phyloP scores from a whole-genome alignment of 1,140 invertebrate species.

The Chironomus striatipennis region DNA sequence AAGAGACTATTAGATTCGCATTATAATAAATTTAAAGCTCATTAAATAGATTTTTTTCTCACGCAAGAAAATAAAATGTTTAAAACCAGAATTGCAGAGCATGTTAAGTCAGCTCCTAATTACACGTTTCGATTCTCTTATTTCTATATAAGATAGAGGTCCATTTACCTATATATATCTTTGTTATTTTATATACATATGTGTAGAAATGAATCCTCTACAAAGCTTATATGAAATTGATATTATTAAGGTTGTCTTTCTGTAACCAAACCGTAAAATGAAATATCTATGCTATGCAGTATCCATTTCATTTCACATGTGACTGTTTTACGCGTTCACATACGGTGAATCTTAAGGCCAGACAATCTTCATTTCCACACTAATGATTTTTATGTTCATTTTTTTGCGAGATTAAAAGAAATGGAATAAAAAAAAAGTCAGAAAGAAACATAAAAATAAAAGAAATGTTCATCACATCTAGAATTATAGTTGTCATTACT shows the following conservation, averaged over 20 bases:
- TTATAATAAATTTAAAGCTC: slow-evolving; percentile 14
- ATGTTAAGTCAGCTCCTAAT: background rate
- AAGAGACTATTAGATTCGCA: slow-evolving; percentile 7
- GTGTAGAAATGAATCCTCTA: too few species aligned
- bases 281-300: background rate
- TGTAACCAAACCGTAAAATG: background rate
- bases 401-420: background rate
- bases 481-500: background rate
- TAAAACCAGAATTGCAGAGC: background rate
- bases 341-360: background rate
- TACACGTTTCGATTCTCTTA: background rate
- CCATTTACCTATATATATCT: too few species aligned
- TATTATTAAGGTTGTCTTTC: slow-evolving; percentile 13
- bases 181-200: too few species aligned
- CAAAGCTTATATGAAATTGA: background rate
- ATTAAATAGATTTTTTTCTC: slow-evolving; percentile 9
- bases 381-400: background rate
- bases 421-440: too few species aligned
- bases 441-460: too few species aligned
- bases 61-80: background rate
- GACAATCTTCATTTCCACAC: background rate
- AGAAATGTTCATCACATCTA: too few species aligned
- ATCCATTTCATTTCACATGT: background rate
- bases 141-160: background rate
- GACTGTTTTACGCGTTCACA: background rate